These are phyloP conservation scores for Puma concolor DNA, from an alignment of 2,113 vertebrate genomes.

Conservation along the genomic window DNA sequence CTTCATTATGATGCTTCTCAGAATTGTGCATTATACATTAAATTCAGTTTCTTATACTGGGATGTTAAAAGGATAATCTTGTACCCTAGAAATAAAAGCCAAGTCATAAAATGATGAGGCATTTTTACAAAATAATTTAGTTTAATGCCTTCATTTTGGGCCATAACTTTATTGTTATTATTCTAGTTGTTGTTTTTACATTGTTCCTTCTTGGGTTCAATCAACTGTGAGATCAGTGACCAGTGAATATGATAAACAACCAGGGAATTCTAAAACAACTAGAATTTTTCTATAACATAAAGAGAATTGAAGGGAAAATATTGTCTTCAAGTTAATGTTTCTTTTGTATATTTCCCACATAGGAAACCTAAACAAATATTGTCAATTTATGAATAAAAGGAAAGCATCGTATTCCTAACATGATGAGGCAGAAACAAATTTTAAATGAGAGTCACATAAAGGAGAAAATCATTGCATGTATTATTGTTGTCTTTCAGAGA, in stretches of 20 bases:
- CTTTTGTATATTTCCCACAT: not conserved
- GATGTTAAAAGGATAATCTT: not conserved
- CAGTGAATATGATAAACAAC: not conserved
- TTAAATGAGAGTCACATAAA: not conserved
- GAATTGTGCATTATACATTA: not conserved
- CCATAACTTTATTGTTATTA: not conserved
- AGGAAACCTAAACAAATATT: not conserved
- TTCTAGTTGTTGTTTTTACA: not conserved
- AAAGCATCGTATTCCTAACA: not conserved
- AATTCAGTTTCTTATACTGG: not conserved
- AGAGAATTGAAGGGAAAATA: not conserved
- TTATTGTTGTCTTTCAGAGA: not conserved
- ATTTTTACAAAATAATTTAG: conserved; percentile 18
- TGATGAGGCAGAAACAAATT: not conserved
- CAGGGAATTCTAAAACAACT: not conserved
- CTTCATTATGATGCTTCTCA: not conserved
- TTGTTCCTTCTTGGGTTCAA: not conserved
- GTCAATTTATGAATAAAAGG: not conserved
- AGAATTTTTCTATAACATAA: not conserved
- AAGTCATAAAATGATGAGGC: not conserved
- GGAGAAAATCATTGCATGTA: not conserved
- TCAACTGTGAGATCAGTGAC: not conserved
- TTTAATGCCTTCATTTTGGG: not conserved
- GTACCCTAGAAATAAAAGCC: not conserved
- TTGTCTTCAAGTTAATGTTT: not conserved